Evolutionary conservation across 2,888 invertebrate species (phyloP).

Genomic region (Crepidodera aurea): DNA sequence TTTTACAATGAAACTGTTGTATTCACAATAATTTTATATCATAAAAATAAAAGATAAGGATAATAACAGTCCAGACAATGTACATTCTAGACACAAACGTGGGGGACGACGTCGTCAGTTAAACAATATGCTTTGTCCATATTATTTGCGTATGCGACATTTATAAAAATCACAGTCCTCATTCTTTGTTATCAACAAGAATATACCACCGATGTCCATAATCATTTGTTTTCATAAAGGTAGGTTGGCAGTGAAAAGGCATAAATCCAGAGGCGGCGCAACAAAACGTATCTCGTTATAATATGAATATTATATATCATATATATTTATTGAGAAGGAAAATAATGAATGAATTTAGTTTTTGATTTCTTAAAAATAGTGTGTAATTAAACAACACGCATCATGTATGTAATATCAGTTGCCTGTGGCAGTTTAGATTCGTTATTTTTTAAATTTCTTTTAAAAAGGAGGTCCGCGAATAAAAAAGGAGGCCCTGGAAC

Average conservation of each 20-base stretch:
- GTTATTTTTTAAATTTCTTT: too few relatives aligned
- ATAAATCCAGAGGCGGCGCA: not conserved
- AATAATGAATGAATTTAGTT: too few relatives aligned
- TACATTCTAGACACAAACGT: slow-evolving; percentile 9
- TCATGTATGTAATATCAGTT: too few relatives aligned
- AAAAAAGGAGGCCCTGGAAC: too few relatives aligned
- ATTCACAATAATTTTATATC: not conserved
- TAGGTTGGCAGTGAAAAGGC: slow-evolving; percentile 4
- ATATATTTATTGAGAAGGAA: too few relatives aligned
- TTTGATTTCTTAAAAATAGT: too few relatives aligned
- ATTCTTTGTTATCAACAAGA: slow-evolving; percentile 27
- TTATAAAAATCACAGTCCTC: slow-evolving; percentile 18
- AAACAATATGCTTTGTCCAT: slow-evolving; percentile 29
- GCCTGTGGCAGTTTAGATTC: too few relatives aligned
- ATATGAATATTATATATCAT: too few relatives aligned
- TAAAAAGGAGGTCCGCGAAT: too few relatives aligned
- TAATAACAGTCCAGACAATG: slow-evolving; percentile 17
- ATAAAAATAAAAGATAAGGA: slow-evolving; percentile 23
- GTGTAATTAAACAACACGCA: too few relatives aligned
- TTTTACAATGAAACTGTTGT: slow-evolving; percentile 13
- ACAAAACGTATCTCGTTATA: too few relatives aligned
- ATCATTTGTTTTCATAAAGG: slow-evolving; percentile 24
- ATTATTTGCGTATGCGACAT: slow-evolving; percentile 30
- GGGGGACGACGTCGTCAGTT: slow-evolving; percentile 8
- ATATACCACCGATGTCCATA: slow-evolving; percentile 24